phyloP scores from a whole-genome alignment of 2,113 vertebrate species.

The Madoqua kirkii region DNA sequence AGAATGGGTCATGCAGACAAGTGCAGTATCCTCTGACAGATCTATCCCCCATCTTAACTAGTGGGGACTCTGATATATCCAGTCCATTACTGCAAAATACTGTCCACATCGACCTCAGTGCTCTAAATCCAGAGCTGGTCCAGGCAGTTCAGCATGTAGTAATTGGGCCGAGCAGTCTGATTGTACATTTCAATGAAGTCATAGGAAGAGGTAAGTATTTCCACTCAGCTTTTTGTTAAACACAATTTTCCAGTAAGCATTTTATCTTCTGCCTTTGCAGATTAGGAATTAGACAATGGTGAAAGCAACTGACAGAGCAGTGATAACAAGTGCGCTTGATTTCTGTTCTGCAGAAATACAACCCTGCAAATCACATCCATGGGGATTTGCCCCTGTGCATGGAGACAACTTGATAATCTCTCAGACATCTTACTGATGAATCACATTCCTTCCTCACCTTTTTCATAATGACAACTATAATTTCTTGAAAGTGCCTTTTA shows the following conservation, averaged over 20 bases:
- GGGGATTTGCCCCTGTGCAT: background rate
- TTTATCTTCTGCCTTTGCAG: slow-evolving; percentile 67
- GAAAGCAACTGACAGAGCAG: slow-evolving; percentile 14
- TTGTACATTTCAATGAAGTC: slow-evolving; percentile 93
- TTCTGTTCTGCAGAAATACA: slow-evolving; percentile 30
- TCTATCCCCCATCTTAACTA: slow-evolving; percentile 89
- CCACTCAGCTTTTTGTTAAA: background rate
- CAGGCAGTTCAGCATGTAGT: slow-evolving; percentile 96
- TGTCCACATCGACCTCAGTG: slow-evolving; percentile 92
- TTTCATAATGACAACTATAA: background rate
- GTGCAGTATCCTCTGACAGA: slow-evolving; percentile 90
- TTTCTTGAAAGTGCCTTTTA: background rate
- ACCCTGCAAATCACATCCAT: background rate
- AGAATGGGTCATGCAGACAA: slow-evolving; percentile 89
- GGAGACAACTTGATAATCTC: background rate
- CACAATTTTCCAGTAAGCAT: slow-evolving; percentile 41
- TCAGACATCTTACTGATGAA: background rate
- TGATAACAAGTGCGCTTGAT: slow-evolving; percentile 48
- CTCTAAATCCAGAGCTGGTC: slow-evolving; percentile 94
- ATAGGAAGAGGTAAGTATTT: slow-evolving; percentile 94
- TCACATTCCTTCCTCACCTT: background rate
- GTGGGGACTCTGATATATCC: slow-evolving; percentile 90
- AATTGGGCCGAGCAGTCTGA: slow-evolving; percentile 91
- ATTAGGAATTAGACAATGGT: slow-evolving; percentile 64
- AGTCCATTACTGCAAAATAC: slow-evolving; percentile 91